Conservation (phyloP, 2,113 vertebrate genomes). For the Rousettus leschenaultii region DNA sequence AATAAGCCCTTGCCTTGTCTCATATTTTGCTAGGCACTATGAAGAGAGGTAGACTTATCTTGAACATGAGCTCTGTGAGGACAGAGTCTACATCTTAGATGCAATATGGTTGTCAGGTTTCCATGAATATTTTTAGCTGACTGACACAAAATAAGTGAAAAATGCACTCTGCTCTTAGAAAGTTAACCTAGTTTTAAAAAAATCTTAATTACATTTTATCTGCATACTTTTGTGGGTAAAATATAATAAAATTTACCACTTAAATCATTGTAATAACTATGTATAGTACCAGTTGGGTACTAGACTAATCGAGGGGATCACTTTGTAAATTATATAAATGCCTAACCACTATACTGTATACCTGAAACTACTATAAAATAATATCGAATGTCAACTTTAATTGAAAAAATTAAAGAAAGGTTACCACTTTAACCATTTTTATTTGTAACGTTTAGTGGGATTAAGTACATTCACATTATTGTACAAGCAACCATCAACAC, state of each 20-base stretch:
- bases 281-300: too few species aligned
- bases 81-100: background rate
- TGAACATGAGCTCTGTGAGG: background rate
- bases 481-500: background rate
- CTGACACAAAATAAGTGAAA: background rate
- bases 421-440: background rate
- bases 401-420: too few species aligned
- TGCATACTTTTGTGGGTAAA: background rate
- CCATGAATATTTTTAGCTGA: conserved; percentile 16
- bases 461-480: background rate
- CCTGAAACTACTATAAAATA: too few species aligned
- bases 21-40: background rate
- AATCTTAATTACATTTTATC: background rate
- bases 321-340: too few species aligned
- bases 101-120: background rate
- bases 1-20: background rate
- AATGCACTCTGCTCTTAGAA: background rate
- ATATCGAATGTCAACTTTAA: too few species aligned
- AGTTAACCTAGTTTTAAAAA: background rate
- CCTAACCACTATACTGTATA: too few species aligned
- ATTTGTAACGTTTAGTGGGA: background rate
- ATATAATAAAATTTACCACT: background rate
- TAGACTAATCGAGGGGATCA: too few species aligned
- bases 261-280: background rate
- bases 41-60: background rate